Evolutionary conservation across 1,140 invertebrate species (phyloP), one percentile per base, ranked within the genome.

Genomic region (Neodiprion fabricii): DNA sequence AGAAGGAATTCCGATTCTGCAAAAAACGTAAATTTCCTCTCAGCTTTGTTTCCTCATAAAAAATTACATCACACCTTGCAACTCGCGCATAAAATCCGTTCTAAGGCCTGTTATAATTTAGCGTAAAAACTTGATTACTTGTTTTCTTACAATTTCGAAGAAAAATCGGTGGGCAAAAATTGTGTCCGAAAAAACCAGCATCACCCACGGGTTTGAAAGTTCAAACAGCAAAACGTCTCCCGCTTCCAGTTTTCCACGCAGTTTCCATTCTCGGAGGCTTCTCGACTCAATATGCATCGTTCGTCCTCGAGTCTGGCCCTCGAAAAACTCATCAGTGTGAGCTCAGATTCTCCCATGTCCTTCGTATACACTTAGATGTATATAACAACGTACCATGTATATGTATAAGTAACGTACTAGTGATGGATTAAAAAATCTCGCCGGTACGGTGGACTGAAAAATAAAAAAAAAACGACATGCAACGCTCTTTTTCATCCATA

Each of bases 281-380:
- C 28, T 40, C 28, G 28, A 40, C 53, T 78, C 75, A 76, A 77
- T 79, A 75, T 76, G 79, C 78, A 40, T 40, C 28, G 28, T 40
- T 40, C 28, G 28, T 61, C 4, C 53, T 81, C 70, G 78, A 48
- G 77, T 74, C 74, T 70, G 76, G 78, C 79, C 81, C 82, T 83
- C 76, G 79, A 85, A 84, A 84, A 84, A 82, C 82, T 84, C 81
- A 82, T 85, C 79, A 84, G 74, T 77, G 77, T 83, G 78, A 40
- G 28, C 74, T 80, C 79, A 73, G 79, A 78, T 78, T 76, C 76
- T 75, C 70, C 47, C 7, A 40, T 48, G 14, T 48, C 70, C 48
- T 61, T 61, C 53, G 11, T 61, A 61, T 17, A 61, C 53, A 61
- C 53, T 61, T 61, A 61, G 53, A 12, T 12, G 53, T 17, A 17